Conservation (phyloP, 2,797 vertebrate genomes). For the Bradypodion pumilum region DNA sequence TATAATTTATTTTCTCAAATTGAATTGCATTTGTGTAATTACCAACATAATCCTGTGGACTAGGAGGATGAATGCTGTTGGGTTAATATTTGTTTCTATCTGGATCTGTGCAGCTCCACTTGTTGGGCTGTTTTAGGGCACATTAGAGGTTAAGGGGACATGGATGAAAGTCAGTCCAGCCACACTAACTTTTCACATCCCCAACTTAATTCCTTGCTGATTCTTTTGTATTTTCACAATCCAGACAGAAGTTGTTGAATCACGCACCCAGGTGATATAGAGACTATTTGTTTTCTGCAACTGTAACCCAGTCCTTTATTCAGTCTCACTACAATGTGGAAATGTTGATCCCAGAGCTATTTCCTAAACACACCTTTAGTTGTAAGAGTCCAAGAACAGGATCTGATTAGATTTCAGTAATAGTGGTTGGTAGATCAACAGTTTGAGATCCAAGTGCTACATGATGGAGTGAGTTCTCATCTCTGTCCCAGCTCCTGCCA, state of each 20-base stretch:
- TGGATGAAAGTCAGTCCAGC: no score
- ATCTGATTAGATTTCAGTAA: background rate
- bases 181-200: background rate
- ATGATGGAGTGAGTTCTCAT: no score
- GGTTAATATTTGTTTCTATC: background rate
- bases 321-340: background rate
- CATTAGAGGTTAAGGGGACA: background rate
- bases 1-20: background rate
- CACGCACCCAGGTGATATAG: background rate
- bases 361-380: background rate
- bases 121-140: background rate
- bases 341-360: background rate
- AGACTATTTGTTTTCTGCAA: background rate
- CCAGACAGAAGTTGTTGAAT: background rate
- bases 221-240: background rate
- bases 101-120: no score
- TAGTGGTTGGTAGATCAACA: no score
- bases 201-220: background rate
- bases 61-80: background rate
- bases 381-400: background rate
- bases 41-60: background rate
- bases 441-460: no score
- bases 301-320: background rate
- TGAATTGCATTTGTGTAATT: background rate
- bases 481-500: no score